A percentile compares a stretch with the other conserved stretches of the same genome.
Evolutionary conservation across 37 sponge, comb jelly and placozoan genomes (phyloP).

Genomic region (Hormiphora californensis): DNA sequence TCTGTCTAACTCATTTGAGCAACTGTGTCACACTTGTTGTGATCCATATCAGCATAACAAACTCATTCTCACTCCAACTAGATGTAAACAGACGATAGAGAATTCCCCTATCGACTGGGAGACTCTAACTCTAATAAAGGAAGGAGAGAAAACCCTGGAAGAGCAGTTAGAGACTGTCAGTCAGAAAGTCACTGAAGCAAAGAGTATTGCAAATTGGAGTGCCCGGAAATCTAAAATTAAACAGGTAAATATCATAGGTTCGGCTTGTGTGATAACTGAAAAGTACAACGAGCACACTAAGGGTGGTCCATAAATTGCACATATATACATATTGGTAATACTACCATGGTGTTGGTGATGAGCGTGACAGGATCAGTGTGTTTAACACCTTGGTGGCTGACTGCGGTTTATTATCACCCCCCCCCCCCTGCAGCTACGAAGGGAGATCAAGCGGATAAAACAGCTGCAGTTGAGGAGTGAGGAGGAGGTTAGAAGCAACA

Average conservation of each 20-base stretch:
- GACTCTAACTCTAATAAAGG: conserved; percentile 66
- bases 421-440: background rate
- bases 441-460: conserved; percentile 33
- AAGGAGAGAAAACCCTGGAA: conserved; percentile 68
- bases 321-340: too few species aligned
- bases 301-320: too few species aligned
- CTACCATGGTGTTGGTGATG: too few species aligned
- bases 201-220: conserved; percentile 31
- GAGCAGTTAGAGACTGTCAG: conserved; percentile 62
- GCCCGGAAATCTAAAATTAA: conserved; percentile 7
- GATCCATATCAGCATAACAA: too few species aligned
- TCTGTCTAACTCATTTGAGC: too few species aligned
- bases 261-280: too few species aligned
- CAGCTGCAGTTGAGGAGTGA: conserved; percentile 48
- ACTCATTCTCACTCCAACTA: too few species aligned
- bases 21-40: too few species aligned
- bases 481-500: background rate
- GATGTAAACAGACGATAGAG: conserved; percentile 11
- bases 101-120: conserved; percentile 29
- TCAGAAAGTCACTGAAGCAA: conserved; percentile 57
- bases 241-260: conserved; percentile 21
- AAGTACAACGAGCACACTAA: too few species aligned
- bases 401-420: too few species aligned
- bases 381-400: too few species aligned
- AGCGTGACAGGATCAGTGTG: too few species aligned